Base-by-base conservation (phyloP, 2,888 invertebrate species). In the Zootermopsis nevadensis region DNA sequence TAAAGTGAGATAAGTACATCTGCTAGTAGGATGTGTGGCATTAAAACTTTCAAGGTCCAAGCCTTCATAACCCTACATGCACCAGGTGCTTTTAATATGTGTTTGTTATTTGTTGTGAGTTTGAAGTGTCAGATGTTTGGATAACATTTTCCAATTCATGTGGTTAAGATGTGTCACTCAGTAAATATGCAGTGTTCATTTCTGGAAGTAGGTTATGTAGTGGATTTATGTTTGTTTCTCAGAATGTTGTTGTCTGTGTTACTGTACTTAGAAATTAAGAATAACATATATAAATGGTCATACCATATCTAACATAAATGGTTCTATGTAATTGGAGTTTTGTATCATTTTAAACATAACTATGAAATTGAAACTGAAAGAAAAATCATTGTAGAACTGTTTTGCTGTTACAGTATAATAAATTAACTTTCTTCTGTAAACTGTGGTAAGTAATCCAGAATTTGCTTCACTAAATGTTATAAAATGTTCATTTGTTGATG, bases 391-490 rank as follows among this genome's bases (percentile, higher is more conserved):
- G 27, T 60, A 8, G n/a, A 60, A 60, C n/a, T 60, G 48, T 48
- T 60, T 27, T n/a, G 27, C 60, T 60, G 60, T 15, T 48, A 3
- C 48, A 48, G 48, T 48, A 48, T 48, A 15, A 35, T 74, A 74
- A 30, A 74, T 74, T 35, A 27, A 76, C 19, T 42, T 42, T 31
- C 31, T 38, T 74, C 38, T 76, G 76, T 76, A n/a, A 76, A 42
- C 76, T 76, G 76, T 76, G 42, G 42, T 76, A 76, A 76, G n/a
- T 76, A 76, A 42, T 76, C 42, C 27, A n/a, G 19, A 19, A 42
- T 31, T 38, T 42, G 42, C 31, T 76, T 76, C 10, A 35, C 76
- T 27, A 27, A 60, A 42, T 27, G 48, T 76, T 76, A 24, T 22
- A 8, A n/a, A 76, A 76, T 76, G n/a, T 42, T 76, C 27, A 19